Percentiles rank a stretch among this genome's conserved stretches.
phyloP scores from a whole-genome alignment of 2,113 vertebrate species.

The Serilophus lunatus region DNA sequence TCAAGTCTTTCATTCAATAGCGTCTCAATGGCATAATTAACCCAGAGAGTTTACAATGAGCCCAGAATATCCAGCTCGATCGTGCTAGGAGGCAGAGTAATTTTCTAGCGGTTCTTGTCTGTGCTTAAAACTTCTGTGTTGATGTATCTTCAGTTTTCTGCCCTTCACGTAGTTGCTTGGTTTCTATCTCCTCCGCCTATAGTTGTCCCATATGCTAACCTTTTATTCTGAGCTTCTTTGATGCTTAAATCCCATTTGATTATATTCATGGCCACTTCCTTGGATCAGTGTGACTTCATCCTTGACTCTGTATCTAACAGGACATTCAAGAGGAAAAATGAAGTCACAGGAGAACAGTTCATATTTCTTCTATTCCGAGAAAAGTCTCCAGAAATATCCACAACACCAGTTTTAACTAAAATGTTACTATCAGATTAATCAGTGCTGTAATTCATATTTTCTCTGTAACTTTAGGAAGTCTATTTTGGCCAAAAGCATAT shows the following conservation, averaged over 20 bases:
- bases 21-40: neutral
- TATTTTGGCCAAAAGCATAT: neutral
- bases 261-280: neutral
- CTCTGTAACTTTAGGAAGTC: neutral
- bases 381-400: neutral
- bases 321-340: constrained; percentile 11
- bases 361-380: neutral
- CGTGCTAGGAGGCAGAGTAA: neutral
- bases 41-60: rapidly evolving
- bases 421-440: neutral
- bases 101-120: neutral
- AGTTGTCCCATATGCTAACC: neutral
- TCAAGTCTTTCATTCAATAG: neutral
- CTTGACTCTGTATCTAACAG: neutral
- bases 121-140: neutral
- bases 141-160: neutral
- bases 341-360: neutral
- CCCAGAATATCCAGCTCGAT: neutral
- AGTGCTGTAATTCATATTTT: neutral
- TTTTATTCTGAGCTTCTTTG: neutral
- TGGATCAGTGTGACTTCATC: neutral
- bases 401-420: neutral
- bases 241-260: neutral
- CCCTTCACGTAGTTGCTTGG: rapidly evolving
- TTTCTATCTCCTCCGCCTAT: neutral